These are phyloP conservation scores for Mormyrus iriodes DNA, from an alignment of 2,113 vertebrate genomes.

Conservation along the genomic window DNA sequence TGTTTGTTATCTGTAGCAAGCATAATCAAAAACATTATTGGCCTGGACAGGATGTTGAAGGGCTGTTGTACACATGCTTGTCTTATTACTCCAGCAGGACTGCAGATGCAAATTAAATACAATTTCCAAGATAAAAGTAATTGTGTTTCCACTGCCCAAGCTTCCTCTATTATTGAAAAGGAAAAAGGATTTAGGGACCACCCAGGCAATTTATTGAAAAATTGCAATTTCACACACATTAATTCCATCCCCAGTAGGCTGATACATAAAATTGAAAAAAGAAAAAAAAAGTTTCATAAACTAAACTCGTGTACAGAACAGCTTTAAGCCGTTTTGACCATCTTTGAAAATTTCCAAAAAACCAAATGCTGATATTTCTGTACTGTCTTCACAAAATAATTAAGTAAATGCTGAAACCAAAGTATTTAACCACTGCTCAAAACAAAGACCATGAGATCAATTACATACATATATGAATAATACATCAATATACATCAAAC, in stretches of 20 bases:
- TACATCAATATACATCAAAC: not conserved
- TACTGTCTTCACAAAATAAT: not conserved
- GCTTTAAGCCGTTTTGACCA: not conserved
- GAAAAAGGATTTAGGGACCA: slow-evolving; percentile 5
- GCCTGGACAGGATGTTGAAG: not conserved
- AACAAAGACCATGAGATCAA: not conserved
- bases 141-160: not conserved
- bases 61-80: not conserved
- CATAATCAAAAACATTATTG: not conserved
- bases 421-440: not conserved
- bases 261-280: not conserved
- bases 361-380: not conserved
- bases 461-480: slow-evolving; percentile 1
- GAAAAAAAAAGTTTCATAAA: not conserved
- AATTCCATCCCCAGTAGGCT: not conserved
- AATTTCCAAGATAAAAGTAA: not conserved
- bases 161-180: not conserved
- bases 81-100: not conserved
- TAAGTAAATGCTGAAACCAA: not conserved
- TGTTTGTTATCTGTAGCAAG: not conserved
- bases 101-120: slow-evolving; percentile 8
- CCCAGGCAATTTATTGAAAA: slow-evolving; percentile 5
- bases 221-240: slow-evolving; percentile 2
- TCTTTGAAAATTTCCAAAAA: not conserved
- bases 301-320: not conserved